Evolutionary conservation across 2,888 invertebrate species (phyloP).

Genomic region (Oligia fasciuncula): DNA sequence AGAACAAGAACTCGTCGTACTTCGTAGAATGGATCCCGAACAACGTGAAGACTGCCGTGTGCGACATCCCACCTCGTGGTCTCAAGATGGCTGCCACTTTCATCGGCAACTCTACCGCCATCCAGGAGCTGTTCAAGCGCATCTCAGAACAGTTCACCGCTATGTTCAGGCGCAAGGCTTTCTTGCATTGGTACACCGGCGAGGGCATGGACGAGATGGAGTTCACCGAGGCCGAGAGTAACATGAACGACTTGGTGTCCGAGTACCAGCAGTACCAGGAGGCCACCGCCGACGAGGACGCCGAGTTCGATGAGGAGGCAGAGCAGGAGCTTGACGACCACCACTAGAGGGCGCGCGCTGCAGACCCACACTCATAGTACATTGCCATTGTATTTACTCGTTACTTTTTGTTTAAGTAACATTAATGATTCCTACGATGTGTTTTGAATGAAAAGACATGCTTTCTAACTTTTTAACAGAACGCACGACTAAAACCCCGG

Average conservation of each 20-base stretch:
- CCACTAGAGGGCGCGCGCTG: constrained; percentile 72
- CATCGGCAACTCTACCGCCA: constrained; percentile 97
- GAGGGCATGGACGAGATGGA: constrained; percentile 99
- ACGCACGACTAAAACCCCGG: constrained; percentile 85
- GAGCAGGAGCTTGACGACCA: constrained; percentile 92
- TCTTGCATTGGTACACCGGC: constrained; percentile 99
- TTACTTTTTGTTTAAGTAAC: constrained; percentile 85
- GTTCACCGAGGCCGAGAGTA: constrained; percentile 98
- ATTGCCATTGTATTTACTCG: constrained; percentile 85
- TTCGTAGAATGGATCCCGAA: constrained; percentile 98
- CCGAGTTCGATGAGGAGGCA: constrained; percentile 94
- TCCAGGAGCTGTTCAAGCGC: constrained; percentile 97
- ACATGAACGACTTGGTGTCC: constrained; percentile 98
- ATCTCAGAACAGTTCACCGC: constrained; percentile 98
- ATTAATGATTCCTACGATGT: constrained; percentile 84
- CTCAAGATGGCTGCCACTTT: constrained; percentile 98
- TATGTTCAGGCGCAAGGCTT: constrained; percentile 99
- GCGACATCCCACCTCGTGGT: constrained; percentile 96
- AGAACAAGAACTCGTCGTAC: constrained; percentile 97
- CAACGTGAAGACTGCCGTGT: constrained; percentile 95
- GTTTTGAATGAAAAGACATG: constrained; percentile 83
- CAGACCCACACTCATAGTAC: constrained; percentile 73
- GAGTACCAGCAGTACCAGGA: constrained; percentile 99
- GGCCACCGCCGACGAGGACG: constrained; percentile 95
- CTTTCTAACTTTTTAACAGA: constrained; percentile 89